Evolutionary conservation across 2,113 vertebrate genomes (phyloP).

Genomic region (Chaetodon auriga): DNA sequence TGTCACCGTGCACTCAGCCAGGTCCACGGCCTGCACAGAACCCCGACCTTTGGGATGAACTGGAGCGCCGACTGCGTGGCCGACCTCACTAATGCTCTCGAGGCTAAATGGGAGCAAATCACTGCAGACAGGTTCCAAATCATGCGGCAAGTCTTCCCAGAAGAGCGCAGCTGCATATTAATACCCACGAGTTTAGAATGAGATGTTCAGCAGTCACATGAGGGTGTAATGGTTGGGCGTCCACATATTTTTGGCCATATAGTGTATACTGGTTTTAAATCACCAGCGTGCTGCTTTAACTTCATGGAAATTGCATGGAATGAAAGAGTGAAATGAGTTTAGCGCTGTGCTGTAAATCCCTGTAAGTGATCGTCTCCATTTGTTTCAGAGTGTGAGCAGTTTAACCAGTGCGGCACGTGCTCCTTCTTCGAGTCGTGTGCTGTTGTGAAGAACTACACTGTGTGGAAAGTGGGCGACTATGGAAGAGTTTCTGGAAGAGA

Average conservation of each 20-base stretch:
- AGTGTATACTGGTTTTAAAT: not conserved
- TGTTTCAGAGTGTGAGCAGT: constrained; percentile 88
- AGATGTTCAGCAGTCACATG: too few relatives aligned
- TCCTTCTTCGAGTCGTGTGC: constrained; percentile 90
- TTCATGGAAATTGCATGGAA: not conserved
- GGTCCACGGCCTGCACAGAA: not conserved
- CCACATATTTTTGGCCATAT: too few relatives aligned
- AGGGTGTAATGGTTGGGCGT: not conserved
- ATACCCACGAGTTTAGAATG: not conserved
- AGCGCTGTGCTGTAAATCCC: not conserved
- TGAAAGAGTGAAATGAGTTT: not conserved
- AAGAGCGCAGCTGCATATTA: too few relatives aligned
- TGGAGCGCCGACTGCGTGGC: too few relatives aligned
- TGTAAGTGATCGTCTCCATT: not conserved
- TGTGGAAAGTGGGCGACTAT: constrained; percentile 79
- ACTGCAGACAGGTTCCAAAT: too few relatives aligned
- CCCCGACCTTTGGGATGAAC: not conserved
- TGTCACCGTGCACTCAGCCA: too few relatives aligned
- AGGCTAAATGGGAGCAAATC: not conserved
- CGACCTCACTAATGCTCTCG: not conserved
- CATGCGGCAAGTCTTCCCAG: too few relatives aligned
- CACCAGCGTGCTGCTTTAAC: too few relatives aligned
- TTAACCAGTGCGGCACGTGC: constrained; percentile 93
- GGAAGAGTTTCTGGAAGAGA: constrained; percentile 75
- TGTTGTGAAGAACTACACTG: constrained; percentile 76